Evolutionary conservation across 1,140 invertebrate species (phyloP).

Genomic region (Papilio aristodemus): DNA sequence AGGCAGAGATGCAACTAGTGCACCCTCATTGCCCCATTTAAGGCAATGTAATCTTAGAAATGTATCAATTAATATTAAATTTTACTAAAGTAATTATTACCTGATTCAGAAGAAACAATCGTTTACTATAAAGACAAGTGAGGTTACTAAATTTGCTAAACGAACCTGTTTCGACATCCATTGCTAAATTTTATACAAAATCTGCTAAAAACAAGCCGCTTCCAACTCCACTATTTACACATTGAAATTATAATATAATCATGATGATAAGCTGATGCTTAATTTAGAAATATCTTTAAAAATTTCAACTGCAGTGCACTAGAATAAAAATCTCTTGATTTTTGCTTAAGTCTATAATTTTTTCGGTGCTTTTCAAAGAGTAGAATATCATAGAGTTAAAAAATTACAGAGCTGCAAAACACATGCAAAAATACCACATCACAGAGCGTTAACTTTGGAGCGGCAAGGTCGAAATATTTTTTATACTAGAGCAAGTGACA

Average conservation of each 20-base stretch:
- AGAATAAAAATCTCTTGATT: not conserved
- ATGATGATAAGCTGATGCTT: not conserved
- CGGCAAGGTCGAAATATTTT: too few relatives aligned
- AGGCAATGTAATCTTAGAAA: too few relatives aligned
- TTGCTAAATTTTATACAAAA: conserved; percentile 34
- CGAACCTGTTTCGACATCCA: conserved; percentile 63
- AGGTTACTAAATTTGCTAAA: conserved; percentile 14
- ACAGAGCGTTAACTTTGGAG: too few relatives aligned
- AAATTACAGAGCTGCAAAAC: too few relatives aligned
- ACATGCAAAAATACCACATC: too few relatives aligned
- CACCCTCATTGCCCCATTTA: too few relatives aligned
- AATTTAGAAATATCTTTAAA: not conserved
- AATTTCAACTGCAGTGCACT: not conserved
- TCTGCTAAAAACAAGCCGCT: not conserved
- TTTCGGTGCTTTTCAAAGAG: not conserved
- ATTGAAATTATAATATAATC: conserved; percentile 11
- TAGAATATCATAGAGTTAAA: not conserved
- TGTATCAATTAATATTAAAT: too few relatives aligned
- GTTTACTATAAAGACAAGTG: not conserved
- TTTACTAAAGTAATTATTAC: too few relatives aligned
- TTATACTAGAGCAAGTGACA: too few relatives aligned
- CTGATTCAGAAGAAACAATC: not conserved
- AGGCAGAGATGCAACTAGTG: too few relatives aligned
- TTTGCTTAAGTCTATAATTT: not conserved
- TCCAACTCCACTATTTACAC: not conserved